Evolutionary conservation across 2,888 invertebrate genomes (phyloP).

Genomic region (Nomada fabriciana): DNA sequence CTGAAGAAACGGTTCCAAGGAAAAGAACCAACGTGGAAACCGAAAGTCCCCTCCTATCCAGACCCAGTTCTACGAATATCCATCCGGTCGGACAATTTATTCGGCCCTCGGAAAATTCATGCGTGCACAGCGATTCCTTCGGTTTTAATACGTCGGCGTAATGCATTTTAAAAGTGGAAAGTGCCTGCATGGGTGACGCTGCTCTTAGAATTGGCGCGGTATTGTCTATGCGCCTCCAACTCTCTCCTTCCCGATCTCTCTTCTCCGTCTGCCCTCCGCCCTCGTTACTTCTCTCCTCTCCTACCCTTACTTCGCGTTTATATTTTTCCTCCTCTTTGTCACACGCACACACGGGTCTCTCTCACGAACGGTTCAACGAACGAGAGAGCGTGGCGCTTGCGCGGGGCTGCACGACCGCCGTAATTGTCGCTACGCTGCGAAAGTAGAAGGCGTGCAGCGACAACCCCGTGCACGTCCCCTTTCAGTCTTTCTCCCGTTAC

Average conservation of each 20-base stretch:
- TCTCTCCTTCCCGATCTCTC: constrained; percentile 11
- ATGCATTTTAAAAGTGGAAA: constrained; percentile 49
- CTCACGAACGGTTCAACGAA: constrained; percentile 81
- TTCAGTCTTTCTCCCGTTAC: constrained; percentile 12
- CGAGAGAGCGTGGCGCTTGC: constrained; percentile 81
- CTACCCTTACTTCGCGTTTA: constrained; percentile 17
- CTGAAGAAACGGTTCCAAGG: not conserved
- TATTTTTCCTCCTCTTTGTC: constrained; percentile 52
- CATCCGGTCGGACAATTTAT: not conserved
- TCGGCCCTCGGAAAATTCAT: constrained; percentile 23
- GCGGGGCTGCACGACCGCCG: constrained; percentile 71
- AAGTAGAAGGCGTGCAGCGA: constrained; percentile 58
- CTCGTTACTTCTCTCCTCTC: not conserved
- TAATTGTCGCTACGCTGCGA: constrained; percentile 71
- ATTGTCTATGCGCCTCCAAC: constrained; percentile 52
- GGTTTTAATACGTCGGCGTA: not conserved
- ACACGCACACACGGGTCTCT: constrained; percentile 42
- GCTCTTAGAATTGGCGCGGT: constrained; percentile 50
- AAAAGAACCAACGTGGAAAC: not conserved
- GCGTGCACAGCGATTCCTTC: not conserved
- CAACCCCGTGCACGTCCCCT: constrained; percentile 40
- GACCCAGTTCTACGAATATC: not conserved
- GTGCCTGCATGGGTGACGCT: constrained; percentile 43
- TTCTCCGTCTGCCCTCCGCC: not conserved
- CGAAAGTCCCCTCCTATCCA: not conserved